Conservation (phyloP, 2,113 vertebrate species). For the Forbesichthys papilliferus region DNA sequence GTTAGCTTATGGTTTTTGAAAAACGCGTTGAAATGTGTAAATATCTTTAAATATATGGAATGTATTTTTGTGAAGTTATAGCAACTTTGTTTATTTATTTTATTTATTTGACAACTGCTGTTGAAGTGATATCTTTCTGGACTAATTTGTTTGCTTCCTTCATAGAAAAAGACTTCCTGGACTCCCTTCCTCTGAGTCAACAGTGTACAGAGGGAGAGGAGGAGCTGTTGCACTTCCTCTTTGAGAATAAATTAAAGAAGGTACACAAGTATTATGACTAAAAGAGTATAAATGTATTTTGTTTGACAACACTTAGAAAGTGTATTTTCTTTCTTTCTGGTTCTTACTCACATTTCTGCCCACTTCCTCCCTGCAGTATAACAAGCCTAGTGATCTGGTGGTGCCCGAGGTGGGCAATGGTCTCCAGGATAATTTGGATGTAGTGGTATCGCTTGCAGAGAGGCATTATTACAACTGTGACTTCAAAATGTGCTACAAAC, state of each 20-base stretch:
- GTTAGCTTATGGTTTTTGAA: too few relatives aligned
- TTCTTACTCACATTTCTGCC: neutral
- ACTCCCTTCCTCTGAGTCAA: slow-evolving; percentile 91
- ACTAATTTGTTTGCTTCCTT: slow-evolving; percentile 5
- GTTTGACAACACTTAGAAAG: too few relatives aligned
- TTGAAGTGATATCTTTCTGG: neutral
- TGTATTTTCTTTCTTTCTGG: too few relatives aligned
- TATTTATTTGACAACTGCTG: too few relatives aligned
- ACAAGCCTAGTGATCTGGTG: slow-evolving; percentile 93
- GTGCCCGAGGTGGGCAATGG: slow-evolving; percentile 88
- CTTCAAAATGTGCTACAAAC: slow-evolving; percentile 99
- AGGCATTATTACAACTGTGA: slow-evolving; percentile 98
- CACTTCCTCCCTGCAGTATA: slow-evolving; percentile 82
- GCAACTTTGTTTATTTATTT: too few relatives aligned
- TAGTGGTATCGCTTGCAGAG: slow-evolving; percentile 96
- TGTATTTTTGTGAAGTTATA: too few relatives aligned
- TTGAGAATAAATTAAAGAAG: slow-evolving; percentile 99
- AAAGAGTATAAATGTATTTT: neutral
- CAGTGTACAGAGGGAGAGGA: slow-evolving; percentile 92
- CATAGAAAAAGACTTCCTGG: slow-evolving; percentile 94
- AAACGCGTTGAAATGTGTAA: too few relatives aligned
- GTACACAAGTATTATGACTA: slow-evolving; percentile 42
- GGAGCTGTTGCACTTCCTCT: slow-evolving; percentile 92
- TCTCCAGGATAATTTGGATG: slow-evolving; percentile 96
- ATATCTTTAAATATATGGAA: too few relatives aligned